phyloP scores from a whole-genome alignment of 2,797 vertebrate species.

The Cottoperca gobio region DNA sequence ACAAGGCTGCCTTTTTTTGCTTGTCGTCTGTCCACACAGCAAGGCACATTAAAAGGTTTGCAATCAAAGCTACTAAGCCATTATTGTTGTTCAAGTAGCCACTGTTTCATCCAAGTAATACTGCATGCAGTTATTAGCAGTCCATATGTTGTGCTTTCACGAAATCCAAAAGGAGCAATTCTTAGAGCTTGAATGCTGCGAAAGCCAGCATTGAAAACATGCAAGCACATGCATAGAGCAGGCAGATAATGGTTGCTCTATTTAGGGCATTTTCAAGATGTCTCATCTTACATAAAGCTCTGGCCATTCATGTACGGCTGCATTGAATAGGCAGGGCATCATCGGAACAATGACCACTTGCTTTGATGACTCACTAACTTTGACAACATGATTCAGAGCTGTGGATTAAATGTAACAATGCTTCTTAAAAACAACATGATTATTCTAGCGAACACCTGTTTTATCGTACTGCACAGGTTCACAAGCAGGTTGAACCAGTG shows the following conservation, averaged over 20 bases:
- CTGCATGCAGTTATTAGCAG: conserved; percentile 28
- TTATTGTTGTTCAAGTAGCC: conserved; percentile 22
- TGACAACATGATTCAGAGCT: conserved; percentile 24
- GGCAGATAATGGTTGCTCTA: conserved; percentile 21
- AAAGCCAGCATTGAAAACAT: conserved; percentile 20
- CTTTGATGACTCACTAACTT: conserved; percentile 29
- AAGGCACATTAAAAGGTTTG: conserved; percentile 28
- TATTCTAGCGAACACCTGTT: conserved; percentile 25
- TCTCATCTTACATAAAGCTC: conserved; percentile 25
- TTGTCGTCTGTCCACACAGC: conserved; percentile 4
- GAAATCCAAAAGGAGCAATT: conserved; percentile 25
- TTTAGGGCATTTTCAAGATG: conserved; percentile 34
- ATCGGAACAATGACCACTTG: conserved; percentile 14
- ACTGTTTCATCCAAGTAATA: conserved; percentile 47
- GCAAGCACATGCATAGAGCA: conserved; percentile 8
- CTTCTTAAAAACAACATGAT: conserved; percentile 39
- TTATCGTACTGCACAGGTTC: conserved; percentile 8
- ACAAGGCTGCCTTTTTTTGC: not conserved
- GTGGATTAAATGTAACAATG: conserved; percentile 19
- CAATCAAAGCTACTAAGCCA: conserved; percentile 35
- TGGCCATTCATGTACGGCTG: conserved; percentile 10
- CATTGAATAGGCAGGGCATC: conserved; percentile 13
- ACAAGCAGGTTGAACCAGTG: conserved; percentile 34
- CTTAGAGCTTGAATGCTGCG: conserved; percentile 16
- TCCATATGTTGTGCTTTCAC: conserved; percentile 18